Evolutionary conservation across 2,888 invertebrate species (phyloP).

Genomic region (Teleogryllus oceanicus): DNA sequence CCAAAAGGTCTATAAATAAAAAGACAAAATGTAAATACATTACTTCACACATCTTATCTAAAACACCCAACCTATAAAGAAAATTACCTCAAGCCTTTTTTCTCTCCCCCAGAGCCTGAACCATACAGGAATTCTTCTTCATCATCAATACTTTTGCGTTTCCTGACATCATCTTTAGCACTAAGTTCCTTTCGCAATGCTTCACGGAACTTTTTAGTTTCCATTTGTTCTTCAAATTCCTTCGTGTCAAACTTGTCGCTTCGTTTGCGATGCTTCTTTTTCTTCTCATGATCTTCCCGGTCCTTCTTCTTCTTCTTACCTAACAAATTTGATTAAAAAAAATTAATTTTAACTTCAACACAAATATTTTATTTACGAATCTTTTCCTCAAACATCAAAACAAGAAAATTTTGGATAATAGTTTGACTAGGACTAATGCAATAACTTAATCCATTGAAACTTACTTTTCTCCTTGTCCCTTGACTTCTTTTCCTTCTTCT

Average conservation of each 20-base stretch:
- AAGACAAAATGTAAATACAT: not conserved
- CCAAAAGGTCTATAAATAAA: slow-evolving; percentile 35
- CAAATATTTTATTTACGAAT: no score
- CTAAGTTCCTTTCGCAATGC: slow-evolving; percentile 57
- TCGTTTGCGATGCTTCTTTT: slow-evolving; percentile 44
- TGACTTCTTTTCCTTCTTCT: slow-evolving; percentile 52
- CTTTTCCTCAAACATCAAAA: no score
- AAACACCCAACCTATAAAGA: not conserved
- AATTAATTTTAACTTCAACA: no score
- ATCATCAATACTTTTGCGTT: slow-evolving; percentile 44
- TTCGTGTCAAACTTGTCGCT: slow-evolving; percentile 58
- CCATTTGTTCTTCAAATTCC: slow-evolving; percentile 61
- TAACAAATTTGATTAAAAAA: slow-evolving; percentile 12
- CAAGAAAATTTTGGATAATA: no score
- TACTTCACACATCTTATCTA: not conserved
- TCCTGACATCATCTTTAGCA: slow-evolving; percentile 35
- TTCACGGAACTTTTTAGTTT: slow-evolving; percentile 62
- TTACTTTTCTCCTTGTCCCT: slow-evolving; percentile 31
- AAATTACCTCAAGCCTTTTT: slow-evolving; percentile 42
- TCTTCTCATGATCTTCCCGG: slow-evolving; percentile 60
- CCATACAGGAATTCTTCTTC: slow-evolving; percentile 52
- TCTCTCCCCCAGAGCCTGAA: slow-evolving; percentile 47
- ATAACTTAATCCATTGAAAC: not conserved
- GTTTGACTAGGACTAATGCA: no score
- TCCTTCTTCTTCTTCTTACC: slow-evolving; percentile 66